phyloP scores from a whole-genome alignment of 1,140 invertebrate species.

The Papilio glaucus region DNA sequence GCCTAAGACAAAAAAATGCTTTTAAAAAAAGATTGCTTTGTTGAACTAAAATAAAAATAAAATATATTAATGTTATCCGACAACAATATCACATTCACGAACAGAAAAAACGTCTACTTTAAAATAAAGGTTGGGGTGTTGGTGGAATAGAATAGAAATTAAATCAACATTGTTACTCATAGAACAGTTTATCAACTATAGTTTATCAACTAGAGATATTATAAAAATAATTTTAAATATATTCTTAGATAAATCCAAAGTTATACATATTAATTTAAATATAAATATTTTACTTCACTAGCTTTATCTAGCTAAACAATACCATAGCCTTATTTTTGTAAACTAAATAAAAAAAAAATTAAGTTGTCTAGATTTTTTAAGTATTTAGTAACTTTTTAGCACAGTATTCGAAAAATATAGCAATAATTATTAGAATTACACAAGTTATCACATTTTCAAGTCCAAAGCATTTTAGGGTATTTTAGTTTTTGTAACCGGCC shows the following conservation, averaged over 20 bases:
- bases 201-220: too few species aligned
- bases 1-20: slow-evolving; percentile 41
- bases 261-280: background rate
- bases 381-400: too few species aligned
- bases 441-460: too few species aligned
- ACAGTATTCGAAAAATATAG: too few species aligned
- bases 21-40: slow-evolving; percentile 45
- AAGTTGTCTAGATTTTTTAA: background rate
- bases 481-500: too few species aligned
- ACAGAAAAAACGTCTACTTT: slow-evolving; percentile 62
- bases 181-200: too few species aligned
- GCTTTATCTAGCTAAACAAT: background rate
- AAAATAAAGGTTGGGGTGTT: slow-evolving; percentile 61
- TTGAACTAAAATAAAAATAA: slow-evolving; percentile 47
- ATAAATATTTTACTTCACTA: background rate
- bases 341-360: background rate
- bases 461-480: too few species aligned
- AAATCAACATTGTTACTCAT: background rate
- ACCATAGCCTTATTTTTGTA: background rate
- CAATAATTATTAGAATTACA: too few species aligned
- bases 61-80: slow-evolving; percentile 40
- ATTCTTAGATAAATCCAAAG: background rate
- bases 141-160: slow-evolving; percentile 45
- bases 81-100: slow-evolving; percentile 61
- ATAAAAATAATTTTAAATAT: background rate